Percentiles rank a stretch among this genome's conserved stretches.
These are phyloP conservation scores for Bovichtus diacanthus DNA, from an alignment of 2,797 vertebrate species.

Conservation along the genomic window DNA sequence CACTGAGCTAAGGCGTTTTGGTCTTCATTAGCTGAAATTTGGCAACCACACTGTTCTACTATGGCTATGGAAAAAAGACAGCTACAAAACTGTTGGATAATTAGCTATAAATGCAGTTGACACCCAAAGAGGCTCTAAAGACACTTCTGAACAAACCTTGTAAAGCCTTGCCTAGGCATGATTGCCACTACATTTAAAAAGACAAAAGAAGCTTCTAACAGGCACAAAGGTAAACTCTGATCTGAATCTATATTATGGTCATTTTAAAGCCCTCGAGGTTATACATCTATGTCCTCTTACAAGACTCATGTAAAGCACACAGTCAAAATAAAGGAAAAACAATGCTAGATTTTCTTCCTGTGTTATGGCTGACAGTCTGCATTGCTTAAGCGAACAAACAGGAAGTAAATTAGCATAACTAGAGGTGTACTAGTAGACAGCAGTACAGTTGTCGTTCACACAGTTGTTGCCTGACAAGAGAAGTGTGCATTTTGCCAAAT, in stretches of 20 bases:
- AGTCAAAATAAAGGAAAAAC: constrained; percentile 49
- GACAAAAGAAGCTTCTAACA: constrained; percentile 38
- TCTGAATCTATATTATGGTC: constrained; percentile 35
- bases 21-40: constrained; percentile 68
- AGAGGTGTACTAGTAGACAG: not conserved
- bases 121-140: constrained; percentile 30
- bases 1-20: constrained; percentile 68
- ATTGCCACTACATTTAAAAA: constrained; percentile 25
- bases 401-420: not conserved
- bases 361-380: constrained; percentile 40
- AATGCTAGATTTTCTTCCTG: constrained; percentile 32
- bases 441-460: constrained; percentile 19
- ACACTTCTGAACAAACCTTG: constrained; percentile 39
- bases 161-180: constrained; percentile 33
- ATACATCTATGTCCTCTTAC: constrained; percentile 14
- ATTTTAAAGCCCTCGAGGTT: constrained; percentile 13
- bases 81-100: constrained; percentile 37
- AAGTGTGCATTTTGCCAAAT: constrained; percentile 21
- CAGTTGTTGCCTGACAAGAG: constrained; percentile 48
- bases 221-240: constrained; percentile 69
- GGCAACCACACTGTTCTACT: constrained; percentile 38
- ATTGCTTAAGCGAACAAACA: not conserved
- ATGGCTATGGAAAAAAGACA: constrained; percentile 21
- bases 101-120: constrained; percentile 22
- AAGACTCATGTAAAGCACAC: constrained; percentile 32